These are phyloP conservation scores for Oreotrochilus melanogaster DNA, from an alignment of 2,113 vertebrate species.

Conservation along the genomic window DNA sequence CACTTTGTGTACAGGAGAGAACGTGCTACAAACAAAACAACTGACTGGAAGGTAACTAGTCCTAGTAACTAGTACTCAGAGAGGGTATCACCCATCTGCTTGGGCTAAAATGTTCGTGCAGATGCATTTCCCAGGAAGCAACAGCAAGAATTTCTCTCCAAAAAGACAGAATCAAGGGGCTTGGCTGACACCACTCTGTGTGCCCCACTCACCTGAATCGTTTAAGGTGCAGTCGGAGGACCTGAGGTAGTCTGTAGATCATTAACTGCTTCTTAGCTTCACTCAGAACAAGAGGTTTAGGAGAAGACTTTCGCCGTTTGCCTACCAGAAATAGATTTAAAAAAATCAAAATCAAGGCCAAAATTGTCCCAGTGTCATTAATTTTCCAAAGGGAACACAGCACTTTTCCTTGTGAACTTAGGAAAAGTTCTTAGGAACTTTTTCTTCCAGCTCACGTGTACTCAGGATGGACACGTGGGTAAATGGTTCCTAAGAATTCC, in stretches of 20 bases:
- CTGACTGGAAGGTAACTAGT: rapidly evolving
- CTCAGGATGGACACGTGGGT: background rate
- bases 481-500: background rate
- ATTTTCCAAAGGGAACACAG: background rate
- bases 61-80: rapidly evolving
- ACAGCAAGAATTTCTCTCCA: background rate
- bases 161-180: background rate
- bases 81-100: background rate
- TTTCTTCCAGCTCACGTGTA: background rate
- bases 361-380: background rate
- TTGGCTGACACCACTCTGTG: background rate
- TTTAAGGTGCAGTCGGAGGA: conserved; percentile 99
- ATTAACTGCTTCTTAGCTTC: conserved; percentile 99
- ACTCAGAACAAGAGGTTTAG: conserved; percentile 94
- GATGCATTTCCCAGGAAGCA: rapidly evolving
- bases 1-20: rapidly evolving
- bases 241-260: conserved; percentile 99
- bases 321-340: conserved; percentile 68
- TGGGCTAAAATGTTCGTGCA: background rate
- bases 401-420: background rate
- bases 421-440: background rate
- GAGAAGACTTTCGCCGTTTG: conserved; percentile 93
- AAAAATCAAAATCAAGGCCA: background rate
- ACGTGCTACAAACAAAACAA: background rate
- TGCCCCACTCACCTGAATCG: conserved; percentile 91